Conservation (phyloP, 1,140 invertebrate species). For the Drosophila virilis region DNA sequence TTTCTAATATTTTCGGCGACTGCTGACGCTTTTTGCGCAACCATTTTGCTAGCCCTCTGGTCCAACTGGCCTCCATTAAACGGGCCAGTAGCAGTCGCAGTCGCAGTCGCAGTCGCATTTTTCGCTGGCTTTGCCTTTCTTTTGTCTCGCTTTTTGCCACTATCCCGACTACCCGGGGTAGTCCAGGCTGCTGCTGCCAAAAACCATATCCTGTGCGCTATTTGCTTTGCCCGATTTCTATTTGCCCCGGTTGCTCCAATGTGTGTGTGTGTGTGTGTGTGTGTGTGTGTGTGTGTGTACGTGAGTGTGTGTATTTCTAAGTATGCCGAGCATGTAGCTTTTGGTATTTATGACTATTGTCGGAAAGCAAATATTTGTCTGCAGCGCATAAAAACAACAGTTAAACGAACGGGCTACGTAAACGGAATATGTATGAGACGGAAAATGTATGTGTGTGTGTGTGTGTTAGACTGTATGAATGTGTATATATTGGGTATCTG, state of each 20-base stretch:
- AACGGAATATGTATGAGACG: conserved; percentile 79
- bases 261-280: too few species aligned
- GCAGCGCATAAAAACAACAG: conserved; percentile 84
- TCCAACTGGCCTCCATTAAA: conserved; percentile 27
- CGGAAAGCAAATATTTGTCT: conserved; percentile 84
- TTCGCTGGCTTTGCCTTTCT: conserved; percentile 63
- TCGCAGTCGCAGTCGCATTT: conserved; percentile 59
- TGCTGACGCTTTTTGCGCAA: conserved; percentile 78
- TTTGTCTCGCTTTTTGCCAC: conserved; percentile 64
- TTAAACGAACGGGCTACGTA: conserved; percentile 83
- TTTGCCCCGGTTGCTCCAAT: conserved; percentile 62
- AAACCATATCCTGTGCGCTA: conserved; percentile 80
- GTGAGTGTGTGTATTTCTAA: conserved; percentile 74
- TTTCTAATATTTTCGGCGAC: conserved; percentile 77
- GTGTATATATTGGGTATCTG: conserved; percentile 42
- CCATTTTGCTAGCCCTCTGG: conserved; percentile 68
- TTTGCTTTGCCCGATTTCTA: conserved; percentile 82
- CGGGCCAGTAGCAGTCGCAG: conserved; percentile 36
- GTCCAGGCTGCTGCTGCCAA: conserved; percentile 60
- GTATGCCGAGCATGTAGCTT: conserved; percentile 84
- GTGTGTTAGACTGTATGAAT: background rate
- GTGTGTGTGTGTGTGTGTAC: conserved; percentile 51
- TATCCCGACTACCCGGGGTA: conserved; percentile 43
- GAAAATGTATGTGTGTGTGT: background rate
- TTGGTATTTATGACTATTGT: conserved; percentile 85